Evolutionary conservation across 2,113 vertebrate species (phyloP).

Genomic region (Noctilio leporinus): DNA sequence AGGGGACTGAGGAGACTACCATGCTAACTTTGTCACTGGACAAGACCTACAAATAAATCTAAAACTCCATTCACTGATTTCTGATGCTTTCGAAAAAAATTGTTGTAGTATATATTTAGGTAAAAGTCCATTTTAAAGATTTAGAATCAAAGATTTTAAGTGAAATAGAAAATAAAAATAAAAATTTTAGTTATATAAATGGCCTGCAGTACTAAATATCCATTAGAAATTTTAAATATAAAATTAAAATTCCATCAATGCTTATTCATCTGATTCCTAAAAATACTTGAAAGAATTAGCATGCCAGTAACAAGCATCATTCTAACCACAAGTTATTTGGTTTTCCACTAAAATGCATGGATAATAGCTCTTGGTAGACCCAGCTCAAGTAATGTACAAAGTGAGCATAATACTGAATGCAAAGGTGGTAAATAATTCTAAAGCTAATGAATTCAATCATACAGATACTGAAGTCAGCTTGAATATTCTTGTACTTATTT

Average conservation of each 20-base stretch:
- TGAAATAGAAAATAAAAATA: neutral
- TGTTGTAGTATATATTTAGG: neutral
- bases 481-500: neutral
- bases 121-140: neutral
- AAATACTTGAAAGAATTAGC: neutral
- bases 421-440: neutral
- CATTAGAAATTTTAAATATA: neutral
- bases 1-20: too few relatives aligned
- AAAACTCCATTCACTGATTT: neutral
- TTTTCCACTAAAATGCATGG: neutral
- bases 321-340: neutral
- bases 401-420: neutral
- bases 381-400: neutral
- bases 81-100: neutral
- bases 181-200: neutral
- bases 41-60: neutral
- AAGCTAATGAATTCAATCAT: neutral
- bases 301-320: neutral
- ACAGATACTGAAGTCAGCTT: neutral
- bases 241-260: neutral
- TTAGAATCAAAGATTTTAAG: neutral
- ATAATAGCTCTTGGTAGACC: neutral
- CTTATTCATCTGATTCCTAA: neutral
- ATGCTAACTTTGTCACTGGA: neutral
- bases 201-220: neutral